Evolutionary conservation across 2,797 vertebrate genomes (phyloP).

Genomic region (Brotula barbata): DNA sequence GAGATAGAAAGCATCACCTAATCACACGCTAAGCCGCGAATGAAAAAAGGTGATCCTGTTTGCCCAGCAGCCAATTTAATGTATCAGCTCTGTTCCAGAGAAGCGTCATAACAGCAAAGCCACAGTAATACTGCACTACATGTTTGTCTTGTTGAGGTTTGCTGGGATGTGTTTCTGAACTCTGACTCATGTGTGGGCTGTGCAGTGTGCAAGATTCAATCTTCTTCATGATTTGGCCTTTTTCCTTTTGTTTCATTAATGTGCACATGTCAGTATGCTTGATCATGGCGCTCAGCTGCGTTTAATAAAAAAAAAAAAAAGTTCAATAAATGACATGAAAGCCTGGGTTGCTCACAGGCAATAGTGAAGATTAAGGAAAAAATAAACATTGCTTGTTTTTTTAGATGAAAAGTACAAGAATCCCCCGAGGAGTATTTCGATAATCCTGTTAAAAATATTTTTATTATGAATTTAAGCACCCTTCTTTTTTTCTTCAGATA

Average conservation of each 20-base stretch:
- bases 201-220: conserved; percentile 4
- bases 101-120: conserved; percentile 45
- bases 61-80: conserved; percentile 34
- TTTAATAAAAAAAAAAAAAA: conserved; percentile 12
- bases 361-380: conserved; percentile 13
- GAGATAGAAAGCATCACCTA: conserved; percentile 48
- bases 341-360: not conserved
- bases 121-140: not conserved
- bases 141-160: conserved; percentile 8
- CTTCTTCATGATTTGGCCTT: conserved; percentile 37
- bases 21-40: conserved; percentile 40
- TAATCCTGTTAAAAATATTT: conserved; percentile 3
- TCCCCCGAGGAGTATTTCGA: not conserved
- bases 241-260: conserved; percentile 33
- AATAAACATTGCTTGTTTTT: conserved; percentile 3
- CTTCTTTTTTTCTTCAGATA: not conserved
- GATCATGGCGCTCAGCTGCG: conserved; percentile 17
- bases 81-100: conserved; percentile 43
- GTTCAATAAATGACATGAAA: conserved; percentile 22
- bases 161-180: conserved; percentile 9
- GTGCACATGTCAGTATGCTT: conserved; percentile 9
- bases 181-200: conserved; percentile 11
- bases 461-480: not conserved
- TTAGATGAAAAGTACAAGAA: conserved; percentile 13
- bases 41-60: conserved; percentile 28